Evolutionary conservation across 2,113 vertebrate genomes (phyloP), one percentile per base, ranked within the genome.

Genomic region (Melanocharis versteri): DNA sequence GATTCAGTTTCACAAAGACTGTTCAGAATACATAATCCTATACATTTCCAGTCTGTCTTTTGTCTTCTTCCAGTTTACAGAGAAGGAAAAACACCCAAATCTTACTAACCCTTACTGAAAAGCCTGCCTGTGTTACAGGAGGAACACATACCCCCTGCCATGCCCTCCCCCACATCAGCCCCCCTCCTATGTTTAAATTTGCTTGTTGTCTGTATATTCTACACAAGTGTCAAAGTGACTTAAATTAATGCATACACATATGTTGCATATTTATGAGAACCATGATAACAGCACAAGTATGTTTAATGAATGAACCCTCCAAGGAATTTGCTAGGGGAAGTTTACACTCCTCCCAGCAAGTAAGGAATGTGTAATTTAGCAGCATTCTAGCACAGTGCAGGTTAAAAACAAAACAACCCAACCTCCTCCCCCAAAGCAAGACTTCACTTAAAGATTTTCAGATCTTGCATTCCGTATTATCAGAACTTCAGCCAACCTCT

Each of bases 311-410:
- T 95, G 71, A 95, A 42, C 20, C 3, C 72, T 92, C 47, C 33
- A 51, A 96, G 60, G 84, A 91, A 95, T 96, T 93, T 96, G 87
- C 92, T 89, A 85, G 60, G 76, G 86, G 93, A 96, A 93, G 72
- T 95, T 95, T 91, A 87, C 47, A 42, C 76, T 93, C 73, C 87
- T 94, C 90, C 79, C 58, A 87, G 87, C 89, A 90, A 93, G 76
- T 64, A 89, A 95, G 82, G 91, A 95, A 96, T 90, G 83, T 92
- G 87, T 78, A 90, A 94, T 90, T 94, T 90, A 80, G 62, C 82
- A 87, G 92, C 68, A 94, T 83, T 83, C 89, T 48, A 90, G 68
- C 80, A 91, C 31, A 78, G 62, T 42, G 69, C 65, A 94, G 91
- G 84, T 89, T 96, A 91, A 94, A 94, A 96, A 44, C 88, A 89